Conservation (phyloP, 2,888 invertebrate genomes). For the Dione vanillae region DNA sequence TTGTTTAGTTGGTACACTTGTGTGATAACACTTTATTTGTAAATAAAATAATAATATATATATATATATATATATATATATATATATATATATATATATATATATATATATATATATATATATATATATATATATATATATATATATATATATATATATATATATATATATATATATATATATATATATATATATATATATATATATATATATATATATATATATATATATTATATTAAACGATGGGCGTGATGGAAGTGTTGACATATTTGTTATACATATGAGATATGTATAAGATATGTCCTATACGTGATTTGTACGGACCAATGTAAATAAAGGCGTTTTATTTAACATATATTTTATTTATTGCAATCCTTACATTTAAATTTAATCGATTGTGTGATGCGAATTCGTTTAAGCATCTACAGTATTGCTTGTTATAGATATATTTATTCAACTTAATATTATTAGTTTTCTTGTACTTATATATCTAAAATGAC, state of each 20-base stretch:
- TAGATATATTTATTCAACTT: not conserved
- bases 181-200: too few relatives aligned
- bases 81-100: too few relatives aligned
- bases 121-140: too few relatives aligned
- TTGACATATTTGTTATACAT: conserved; percentile 23
- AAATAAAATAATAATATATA: conserved; percentile 16
- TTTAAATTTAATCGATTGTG: conserved; percentile 41
- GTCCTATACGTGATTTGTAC: conserved; percentile 43
- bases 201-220: too few relatives aligned
- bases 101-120: too few relatives aligned
- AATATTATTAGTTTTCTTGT: not conserved
- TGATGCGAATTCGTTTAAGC: conserved; percentile 40
- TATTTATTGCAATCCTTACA: conserved; percentile 47
- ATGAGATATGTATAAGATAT: conserved; percentile 8
- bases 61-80: too few relatives aligned
- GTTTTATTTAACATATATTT: conserved; percentile 46
- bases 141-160: too few relatives aligned
- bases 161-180: too few relatives aligned
- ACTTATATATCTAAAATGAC: not conserved
- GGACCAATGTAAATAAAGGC: conserved; percentile 64
- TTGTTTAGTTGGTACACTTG: not conserved
- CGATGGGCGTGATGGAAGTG: not conserved
- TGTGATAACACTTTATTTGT: conserved; percentile 5
- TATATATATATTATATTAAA: too few relatives aligned
- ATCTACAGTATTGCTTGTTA: conserved; percentile 41